Evolutionary conservation across 2,113 vertebrate genomes (phyloP), one percentile per base, ranked within the genome.

Genomic region (Alces alces): DNA sequence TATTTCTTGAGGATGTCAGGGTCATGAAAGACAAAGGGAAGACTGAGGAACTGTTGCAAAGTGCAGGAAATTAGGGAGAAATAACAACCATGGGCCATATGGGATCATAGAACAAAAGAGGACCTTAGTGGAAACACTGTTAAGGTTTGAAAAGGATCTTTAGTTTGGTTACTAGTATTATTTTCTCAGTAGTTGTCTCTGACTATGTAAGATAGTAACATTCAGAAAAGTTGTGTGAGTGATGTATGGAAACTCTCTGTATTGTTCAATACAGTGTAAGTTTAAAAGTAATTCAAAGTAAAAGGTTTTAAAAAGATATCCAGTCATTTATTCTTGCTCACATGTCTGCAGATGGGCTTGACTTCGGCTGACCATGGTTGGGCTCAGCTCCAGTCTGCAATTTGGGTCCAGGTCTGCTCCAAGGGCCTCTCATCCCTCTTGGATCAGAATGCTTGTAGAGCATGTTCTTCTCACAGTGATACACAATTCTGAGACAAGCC

Each of bases 211-310:
- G 52, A 50, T 88, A 60, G n/a, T 93, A 76, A 95, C 55, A 78
- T 79, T 95, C 36, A 60, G 45, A 88, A 95, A 93, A 28, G 15
- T 27, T 25, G 0, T 83, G 43, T 89, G 52, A 76, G 25, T n/a
- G 39, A 54, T 91, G 28, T 89, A 90, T 94, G 23, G 64, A 85
- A 95, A 88, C 25, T 93, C 10, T 47, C 52, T 91, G 2, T 43
- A 70, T n/a, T 54, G 13, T 88, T 73, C 87, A 88, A 76, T 85
- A 76, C 96, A 86, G 8, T 70, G 5, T 96, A 88, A 82, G 27
- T 85, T 96, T 94, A 95, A 87, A 97, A 16, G n/a, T 96, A 92
- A 30, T 92, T 94, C 15, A 90, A 43, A 95, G n/a, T 87, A 45
- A 73, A 85, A 93, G 61, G 28, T 76, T 83, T 33, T 21, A 61